Conservation (phyloP, 2,113 vertebrate genomes). For the Amphilophus citrinellus region DNA sequence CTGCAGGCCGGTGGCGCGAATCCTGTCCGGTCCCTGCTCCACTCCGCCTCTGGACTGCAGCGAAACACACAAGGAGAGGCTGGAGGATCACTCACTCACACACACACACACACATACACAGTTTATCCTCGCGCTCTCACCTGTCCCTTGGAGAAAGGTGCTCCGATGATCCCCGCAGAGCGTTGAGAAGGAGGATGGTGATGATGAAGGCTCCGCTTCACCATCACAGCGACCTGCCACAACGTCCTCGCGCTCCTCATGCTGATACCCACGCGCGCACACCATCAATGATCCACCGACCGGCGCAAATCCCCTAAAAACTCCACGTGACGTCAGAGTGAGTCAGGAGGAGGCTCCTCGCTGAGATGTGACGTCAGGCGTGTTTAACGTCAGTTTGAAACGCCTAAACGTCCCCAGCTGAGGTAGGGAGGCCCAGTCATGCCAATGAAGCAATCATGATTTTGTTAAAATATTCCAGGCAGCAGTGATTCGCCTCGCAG, state of each 20-base stretch:
- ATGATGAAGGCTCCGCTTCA: slow-evolving; percentile 32
- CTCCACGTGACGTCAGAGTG: slow-evolving; percentile 2
- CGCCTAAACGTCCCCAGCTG: background rate
- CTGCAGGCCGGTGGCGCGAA: slow-evolving; percentile 73
- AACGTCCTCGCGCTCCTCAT: slow-evolving; percentile 61
- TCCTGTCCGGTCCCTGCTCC: slow-evolving; percentile 74
- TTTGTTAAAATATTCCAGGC: no score
- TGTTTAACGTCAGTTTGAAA: background rate
- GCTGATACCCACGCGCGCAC: background rate
- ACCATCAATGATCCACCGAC: background rate
- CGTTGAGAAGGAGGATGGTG: slow-evolving; percentile 19
- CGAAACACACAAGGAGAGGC: background rate
- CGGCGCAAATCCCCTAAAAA: background rate
- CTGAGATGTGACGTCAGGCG: background rate
- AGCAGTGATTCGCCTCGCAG: no score
- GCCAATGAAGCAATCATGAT: no score
- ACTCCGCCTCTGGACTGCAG: slow-evolving; percentile 60
- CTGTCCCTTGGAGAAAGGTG: slow-evolving; percentile 81
- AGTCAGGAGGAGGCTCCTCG: background rate
- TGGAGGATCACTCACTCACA: background rate
- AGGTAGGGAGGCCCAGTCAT: background rate
- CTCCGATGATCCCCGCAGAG: slow-evolving; percentile 77
- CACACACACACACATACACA: background rate
- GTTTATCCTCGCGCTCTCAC: slow-evolving; percentile 48
- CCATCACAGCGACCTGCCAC: slow-evolving; percentile 17